Percentiles rank a stretch among this genome's conserved stretches.
phyloP scores from a whole-genome alignment of 2,888 invertebrate genomes.

The Eupithecia pulchellata region DNA sequence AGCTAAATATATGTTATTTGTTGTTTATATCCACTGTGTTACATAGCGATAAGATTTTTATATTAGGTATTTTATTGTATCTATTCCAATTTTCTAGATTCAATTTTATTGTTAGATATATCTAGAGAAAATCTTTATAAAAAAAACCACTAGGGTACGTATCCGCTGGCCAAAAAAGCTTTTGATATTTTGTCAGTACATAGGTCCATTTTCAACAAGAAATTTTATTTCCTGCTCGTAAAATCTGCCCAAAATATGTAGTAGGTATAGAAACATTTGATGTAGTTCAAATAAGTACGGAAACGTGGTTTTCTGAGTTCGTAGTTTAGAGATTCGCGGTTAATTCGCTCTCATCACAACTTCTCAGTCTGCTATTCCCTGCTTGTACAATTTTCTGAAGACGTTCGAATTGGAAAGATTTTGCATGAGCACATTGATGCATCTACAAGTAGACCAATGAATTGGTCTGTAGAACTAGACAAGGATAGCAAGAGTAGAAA shows the following conservation, averaged over 20 bases:
- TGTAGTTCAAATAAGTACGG: background rate
- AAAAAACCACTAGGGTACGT: background rate
- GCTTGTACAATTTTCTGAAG: background rate
- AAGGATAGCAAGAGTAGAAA: no score
- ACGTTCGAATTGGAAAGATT: background rate
- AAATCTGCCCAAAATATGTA: background rate
- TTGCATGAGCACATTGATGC: background rate
- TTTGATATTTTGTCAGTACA: background rate
- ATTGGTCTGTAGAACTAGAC: background rate
- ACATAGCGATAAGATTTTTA: background rate
- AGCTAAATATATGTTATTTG: background rate
- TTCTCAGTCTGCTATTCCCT: background rate
- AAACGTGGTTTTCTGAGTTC: background rate
- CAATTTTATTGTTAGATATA: background rate
- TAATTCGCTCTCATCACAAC: background rate
- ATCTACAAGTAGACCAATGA: background rate
- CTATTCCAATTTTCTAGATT: background rate
- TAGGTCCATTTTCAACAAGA: background rate
- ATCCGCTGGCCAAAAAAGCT: background rate
- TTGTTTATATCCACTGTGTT: background rate
- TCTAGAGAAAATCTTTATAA: background rate
- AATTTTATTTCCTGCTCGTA: background rate
- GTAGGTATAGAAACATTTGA: background rate
- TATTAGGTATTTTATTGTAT: background rate
- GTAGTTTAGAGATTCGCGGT: background rate